Percentiles rank a stretch among this genome's conserved stretches.
Conservation (phyloP, 2,113 vertebrate genomes). For the Hirundichthys speculiger region DNA sequence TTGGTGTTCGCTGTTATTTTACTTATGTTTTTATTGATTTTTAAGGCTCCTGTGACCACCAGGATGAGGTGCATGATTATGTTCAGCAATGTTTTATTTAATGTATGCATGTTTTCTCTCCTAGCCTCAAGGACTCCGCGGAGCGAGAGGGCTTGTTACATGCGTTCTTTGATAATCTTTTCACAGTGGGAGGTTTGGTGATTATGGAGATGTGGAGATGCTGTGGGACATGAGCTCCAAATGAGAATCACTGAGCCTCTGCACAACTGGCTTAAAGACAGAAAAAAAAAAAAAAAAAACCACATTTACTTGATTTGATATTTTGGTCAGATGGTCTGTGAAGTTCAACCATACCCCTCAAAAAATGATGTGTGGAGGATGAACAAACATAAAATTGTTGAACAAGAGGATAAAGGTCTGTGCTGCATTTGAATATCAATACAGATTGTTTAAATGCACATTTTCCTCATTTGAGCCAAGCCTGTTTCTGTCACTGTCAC, state of each 20-base stretch:
- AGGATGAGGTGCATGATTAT: slow-evolving; percentile 76
- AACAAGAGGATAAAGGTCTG: too few relatives aligned
- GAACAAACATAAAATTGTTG: neutral
- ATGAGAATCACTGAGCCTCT: slow-evolving; percentile 44
- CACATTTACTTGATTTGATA: neutral
- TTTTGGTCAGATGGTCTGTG: neutral
- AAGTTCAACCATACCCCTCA: neutral
- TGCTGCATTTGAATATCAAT: too few relatives aligned
- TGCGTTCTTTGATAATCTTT: slow-evolving; percentile 78
- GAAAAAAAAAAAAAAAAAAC: too few relatives aligned
- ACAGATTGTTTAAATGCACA: too few relatives aligned
- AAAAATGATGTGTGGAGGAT: slow-evolving; percentile 1
- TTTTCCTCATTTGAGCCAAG: too few relatives aligned
- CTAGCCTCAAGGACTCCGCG: slow-evolving; percentile 72
- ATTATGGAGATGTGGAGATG: slow-evolving; percentile 77
- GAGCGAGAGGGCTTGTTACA: slow-evolving; percentile 75
- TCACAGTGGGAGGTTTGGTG: slow-evolving; percentile 74
- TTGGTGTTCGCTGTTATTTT: slow-evolving; percentile 53
- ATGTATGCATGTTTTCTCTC: slow-evolving; percentile 74
- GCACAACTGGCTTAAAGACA: slow-evolving; percentile 38
- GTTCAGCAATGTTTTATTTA: slow-evolving; percentile 69
- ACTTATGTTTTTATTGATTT: slow-evolving; percentile 70
- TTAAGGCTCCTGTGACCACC: slow-evolving; percentile 71
- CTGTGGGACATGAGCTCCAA: slow-evolving; percentile 62
- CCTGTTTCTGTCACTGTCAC: too few relatives aligned